These are phyloP conservation scores for Orchesella cincta DNA, from an alignment of 1,140 invertebrate species.

Conservation along the genomic window DNA sequence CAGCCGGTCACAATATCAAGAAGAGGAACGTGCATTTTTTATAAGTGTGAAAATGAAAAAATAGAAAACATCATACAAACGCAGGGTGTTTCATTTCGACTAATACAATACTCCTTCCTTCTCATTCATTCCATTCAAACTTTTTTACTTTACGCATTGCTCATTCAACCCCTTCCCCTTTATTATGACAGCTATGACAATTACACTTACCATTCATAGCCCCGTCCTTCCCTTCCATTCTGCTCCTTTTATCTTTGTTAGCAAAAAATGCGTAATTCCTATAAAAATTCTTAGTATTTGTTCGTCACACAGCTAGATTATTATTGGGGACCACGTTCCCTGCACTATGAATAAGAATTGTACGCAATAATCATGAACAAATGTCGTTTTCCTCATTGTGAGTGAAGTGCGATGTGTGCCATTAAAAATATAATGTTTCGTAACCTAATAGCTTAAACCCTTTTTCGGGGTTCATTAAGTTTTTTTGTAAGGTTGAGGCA, in stretches of 20 bases:
- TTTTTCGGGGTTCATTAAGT: slow-evolving; percentile 25
- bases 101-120: not conserved
- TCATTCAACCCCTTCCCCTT: not conserved
- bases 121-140: not conserved
- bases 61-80: too few species aligned
- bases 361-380: not conserved
- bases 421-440: not conserved
- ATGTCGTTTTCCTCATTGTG: not conserved
- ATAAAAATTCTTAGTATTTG: not conserved
- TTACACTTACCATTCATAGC: not conserved
- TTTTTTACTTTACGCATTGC: not conserved
- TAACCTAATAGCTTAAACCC: slow-evolving; percentile 17
- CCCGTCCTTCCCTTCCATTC: not conserved
- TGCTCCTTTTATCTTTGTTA: not conserved
- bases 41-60: not conserved
- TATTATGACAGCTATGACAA: not conserved
- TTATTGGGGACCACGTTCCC: not conserved
- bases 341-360: not conserved
- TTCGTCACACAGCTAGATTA: not conserved
- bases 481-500: not conserved
- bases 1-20: not conserved
- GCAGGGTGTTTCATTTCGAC: not conserved
- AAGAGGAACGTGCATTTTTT: not conserved
- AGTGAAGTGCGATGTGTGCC: not conserved
- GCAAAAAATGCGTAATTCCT: not conserved